These are phyloP conservation scores for Dilophus febrilis DNA, from an alignment of 2,888 invertebrate species.

Conservation along the genomic window DNA sequence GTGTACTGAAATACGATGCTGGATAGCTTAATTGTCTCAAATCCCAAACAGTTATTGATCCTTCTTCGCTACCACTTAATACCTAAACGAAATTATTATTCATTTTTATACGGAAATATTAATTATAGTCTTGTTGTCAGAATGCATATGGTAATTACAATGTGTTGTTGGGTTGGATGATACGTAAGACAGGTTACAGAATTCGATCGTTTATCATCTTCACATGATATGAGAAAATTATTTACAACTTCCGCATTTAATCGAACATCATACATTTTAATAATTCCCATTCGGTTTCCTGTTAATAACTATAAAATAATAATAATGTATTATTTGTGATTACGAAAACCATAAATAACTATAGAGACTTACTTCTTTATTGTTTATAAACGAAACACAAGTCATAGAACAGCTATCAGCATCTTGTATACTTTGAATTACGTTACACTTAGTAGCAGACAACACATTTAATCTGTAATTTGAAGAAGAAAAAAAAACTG, in stretches of 20 bases:
- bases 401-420: conserved; percentile 71
- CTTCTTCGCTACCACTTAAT: conserved; percentile 73
- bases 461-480: conserved; percentile 33
- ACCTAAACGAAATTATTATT: conserved; percentile 17
- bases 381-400: conserved; percentile 56
- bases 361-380: conserved; percentile 40
- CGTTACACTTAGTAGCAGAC: conserved; percentile 31
- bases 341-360: too few species aligned
- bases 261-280: conserved; percentile 79
- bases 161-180: conserved; percentile 79
- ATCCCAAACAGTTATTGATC: conserved; percentile 80
- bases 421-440: conserved; percentile 35
- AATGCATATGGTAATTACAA: conserved; percentile 30
- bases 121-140: too few species aligned
- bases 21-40: conserved; percentile 68
- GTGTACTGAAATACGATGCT: conserved; percentile 63
- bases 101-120: too few species aligned
- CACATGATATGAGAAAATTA: conserved; percentile 57
- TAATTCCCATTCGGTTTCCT: conserved; percentile 73
- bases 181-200: conserved; percentile 59
- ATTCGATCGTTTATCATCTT: conserved; percentile 35
- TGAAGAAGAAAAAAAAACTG: conserved; percentile 10
- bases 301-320: conserved; percentile 44
- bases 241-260: conserved; percentile 42
- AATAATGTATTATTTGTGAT: background rate